Evolutionary conservation across 2,113 vertebrate genomes (phyloP).

Genomic region (Oreochromis spilurus): DNA sequence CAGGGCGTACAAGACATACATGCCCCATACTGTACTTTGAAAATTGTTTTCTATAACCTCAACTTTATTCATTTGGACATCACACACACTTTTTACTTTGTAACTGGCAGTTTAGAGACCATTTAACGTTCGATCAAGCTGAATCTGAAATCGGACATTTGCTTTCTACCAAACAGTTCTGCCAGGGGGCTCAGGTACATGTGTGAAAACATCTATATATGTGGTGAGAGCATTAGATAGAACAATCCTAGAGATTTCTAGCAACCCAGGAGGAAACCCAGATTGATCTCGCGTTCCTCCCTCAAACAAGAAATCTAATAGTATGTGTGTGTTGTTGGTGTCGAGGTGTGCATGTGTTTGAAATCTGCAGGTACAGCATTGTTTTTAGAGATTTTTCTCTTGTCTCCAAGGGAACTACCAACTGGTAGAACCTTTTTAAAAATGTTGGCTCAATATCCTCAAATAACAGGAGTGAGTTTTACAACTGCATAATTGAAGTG

Average conservation of each 20-base stretch:
- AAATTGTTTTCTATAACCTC: neutral
- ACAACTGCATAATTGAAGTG: neutral
- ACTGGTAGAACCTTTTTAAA: neutral
- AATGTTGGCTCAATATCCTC: conserved; percentile 24
- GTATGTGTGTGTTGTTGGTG: neutral
- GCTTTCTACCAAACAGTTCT: neutral
- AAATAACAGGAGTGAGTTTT: neutral
- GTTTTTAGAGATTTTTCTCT: neutral
- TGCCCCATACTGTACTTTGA: neutral
- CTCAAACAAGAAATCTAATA: neutral
- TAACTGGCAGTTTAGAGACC: neutral
- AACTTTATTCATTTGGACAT: neutral
- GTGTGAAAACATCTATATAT: neutral
- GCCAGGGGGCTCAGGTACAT: neutral
- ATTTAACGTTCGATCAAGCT: neutral
- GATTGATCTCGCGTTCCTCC: neutral
- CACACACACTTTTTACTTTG: neutral
- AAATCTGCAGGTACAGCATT: neutral
- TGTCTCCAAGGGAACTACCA: conserved; percentile 3
- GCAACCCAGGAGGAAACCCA: neutral
- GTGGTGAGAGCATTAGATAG: neutral
- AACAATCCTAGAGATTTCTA: neutral
- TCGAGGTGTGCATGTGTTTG: neutral
- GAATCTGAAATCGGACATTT: neutral
- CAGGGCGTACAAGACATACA: neutral